phyloP scores from a whole-genome alignment of 2,113 vertebrate genomes.

The Nesogale talazaci region DNA sequence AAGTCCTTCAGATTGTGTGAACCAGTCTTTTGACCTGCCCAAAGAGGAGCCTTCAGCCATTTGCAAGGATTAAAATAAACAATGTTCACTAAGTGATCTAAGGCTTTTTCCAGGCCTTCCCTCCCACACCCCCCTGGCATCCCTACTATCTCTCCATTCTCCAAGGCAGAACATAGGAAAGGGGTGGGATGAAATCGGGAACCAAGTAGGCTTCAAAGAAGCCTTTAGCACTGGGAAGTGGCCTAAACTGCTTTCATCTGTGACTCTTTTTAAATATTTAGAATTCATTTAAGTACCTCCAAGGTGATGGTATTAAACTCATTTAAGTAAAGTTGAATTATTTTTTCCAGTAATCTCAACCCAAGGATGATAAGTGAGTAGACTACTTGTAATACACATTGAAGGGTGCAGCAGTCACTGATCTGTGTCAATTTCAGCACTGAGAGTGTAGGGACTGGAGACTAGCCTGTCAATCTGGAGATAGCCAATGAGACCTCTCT shows the following conservation, averaged over 20 bases:
- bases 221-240: not conserved
- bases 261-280: not conserved
- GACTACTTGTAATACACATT: no score
- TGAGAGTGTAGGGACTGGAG: no score
- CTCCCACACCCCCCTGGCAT: no score
- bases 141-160: not conserved
- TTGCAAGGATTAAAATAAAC: not conserved
- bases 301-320: not conserved
- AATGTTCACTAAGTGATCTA: not conserved
- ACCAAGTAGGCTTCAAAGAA: not conserved
- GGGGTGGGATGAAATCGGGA: not conserved
- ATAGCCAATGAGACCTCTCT: no score
- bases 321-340: conserved; percentile 10
- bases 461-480: no score
- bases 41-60: not conserved
- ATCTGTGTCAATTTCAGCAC: no score
- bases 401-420: no score
- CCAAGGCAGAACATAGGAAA: not conserved
- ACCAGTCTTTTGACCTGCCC: not conserved
- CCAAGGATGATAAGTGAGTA: not conserved
- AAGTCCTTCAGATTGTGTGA: conserved; percentile 18
- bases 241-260: not conserved
- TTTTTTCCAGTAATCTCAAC: not conserved
- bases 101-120: not conserved
- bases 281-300: not conserved